These are phyloP conservation scores for Phylloscopus trochilus DNA, from an alignment of 2,113 vertebrate genomes.

Conservation along the genomic window DNA sequence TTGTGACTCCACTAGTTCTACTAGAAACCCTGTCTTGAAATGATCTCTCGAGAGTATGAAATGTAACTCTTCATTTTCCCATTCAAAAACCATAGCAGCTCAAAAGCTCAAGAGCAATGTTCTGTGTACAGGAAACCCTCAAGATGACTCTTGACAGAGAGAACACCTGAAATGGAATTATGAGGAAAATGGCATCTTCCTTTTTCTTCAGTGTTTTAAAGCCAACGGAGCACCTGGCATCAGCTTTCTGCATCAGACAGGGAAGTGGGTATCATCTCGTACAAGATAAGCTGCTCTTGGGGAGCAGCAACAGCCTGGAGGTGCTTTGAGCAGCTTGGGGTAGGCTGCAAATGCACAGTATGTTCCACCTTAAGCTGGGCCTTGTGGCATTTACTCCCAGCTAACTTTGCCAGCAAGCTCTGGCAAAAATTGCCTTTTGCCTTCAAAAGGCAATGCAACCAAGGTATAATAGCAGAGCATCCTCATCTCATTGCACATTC, in stretches of 20 bases:
- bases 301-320: background rate
- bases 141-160: background rate
- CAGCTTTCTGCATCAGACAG: background rate
- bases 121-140: background rate
- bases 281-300: background rate
- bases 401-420: background rate
- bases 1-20: background rate
- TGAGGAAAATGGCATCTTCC: background rate
- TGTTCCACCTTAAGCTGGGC: background rate
- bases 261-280: background rate
- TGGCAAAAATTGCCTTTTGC: too few relatives aligned
- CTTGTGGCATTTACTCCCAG: background rate
- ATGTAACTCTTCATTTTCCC: background rate
- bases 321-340: accelerated
- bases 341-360: background rate
- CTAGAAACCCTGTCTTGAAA: background rate
- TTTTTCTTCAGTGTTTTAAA: background rate
- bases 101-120: background rate
- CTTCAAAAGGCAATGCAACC: background rate
- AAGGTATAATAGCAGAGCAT: background rate
- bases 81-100: background rate
- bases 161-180: background rate
- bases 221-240: background rate
- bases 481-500: background rate
- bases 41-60: background rate